These are phyloP conservation scores for Trachelus iudaicus DNA, from an alignment of 2,888 invertebrate species.

Conservation along the genomic window DNA sequence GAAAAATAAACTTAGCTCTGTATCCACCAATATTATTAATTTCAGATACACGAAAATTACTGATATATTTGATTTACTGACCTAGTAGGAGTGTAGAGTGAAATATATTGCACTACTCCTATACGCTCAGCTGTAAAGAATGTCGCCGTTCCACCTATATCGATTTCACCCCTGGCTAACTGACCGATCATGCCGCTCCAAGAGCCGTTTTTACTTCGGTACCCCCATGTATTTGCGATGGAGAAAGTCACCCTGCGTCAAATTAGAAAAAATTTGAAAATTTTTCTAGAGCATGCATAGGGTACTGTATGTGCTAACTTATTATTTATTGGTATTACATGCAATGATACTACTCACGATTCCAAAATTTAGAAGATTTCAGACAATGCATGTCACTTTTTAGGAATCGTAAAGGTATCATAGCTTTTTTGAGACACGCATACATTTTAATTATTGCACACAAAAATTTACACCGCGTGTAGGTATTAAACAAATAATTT, in stretches of 20 bases:
- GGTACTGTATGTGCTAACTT: not conserved
- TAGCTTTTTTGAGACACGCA: not conserved
- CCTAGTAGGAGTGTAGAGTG: conserved; percentile 75
- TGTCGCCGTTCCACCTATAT: conserved; percentile 63
- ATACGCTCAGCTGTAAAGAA: conserved; percentile 73
- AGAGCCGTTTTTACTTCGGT: conserved; percentile 50
- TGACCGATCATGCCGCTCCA: conserved; percentile 60
- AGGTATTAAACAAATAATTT: no score
- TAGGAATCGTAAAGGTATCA: no score
- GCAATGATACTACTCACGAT: not conserved
- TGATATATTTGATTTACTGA: conserved; percentile 45
- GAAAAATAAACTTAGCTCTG: conserved; percentile 75
- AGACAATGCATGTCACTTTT: not conserved
- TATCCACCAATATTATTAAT: conserved; percentile 5
- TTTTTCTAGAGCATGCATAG: not conserved
- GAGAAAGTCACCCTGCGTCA: conserved; percentile 43
- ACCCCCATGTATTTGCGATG: conserved; percentile 54
- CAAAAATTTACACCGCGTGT: not conserved
- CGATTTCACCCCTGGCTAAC: conserved; percentile 54
- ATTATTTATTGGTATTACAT: not conserved
- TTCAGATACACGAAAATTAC: not conserved
- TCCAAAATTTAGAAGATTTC: not conserved
- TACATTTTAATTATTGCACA: not conserved
- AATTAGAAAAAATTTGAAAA: not conserved
- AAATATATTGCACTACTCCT: conserved; percentile 73